phyloP scores from a whole-genome alignment of 2,113 vertebrate genomes.

The Sinocyclocheilus rhinocerous region DNA sequence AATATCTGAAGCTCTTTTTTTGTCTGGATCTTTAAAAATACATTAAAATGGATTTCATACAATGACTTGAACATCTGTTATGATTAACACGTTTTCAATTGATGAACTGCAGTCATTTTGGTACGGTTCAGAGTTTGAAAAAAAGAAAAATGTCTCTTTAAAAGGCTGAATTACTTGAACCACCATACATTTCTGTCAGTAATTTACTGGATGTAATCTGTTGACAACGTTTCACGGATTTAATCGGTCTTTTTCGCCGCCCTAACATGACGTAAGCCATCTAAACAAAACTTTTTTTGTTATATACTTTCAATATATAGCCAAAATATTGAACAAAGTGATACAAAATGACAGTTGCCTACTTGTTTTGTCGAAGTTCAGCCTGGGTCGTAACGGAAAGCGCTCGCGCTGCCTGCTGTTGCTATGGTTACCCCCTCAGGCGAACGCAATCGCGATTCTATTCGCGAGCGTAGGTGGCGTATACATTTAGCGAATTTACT shows the following conservation, averaged over 20 bases:
- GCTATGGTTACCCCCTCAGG: constrained; percentile 10
- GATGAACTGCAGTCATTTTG: background rate
- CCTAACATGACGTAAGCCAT: background rate
- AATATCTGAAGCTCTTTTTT: background rate
- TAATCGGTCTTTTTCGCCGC: background rate
- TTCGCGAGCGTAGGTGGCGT: background rate
- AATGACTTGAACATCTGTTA: background rate
- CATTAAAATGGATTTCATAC: background rate
- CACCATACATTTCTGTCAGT: too few species aligned
- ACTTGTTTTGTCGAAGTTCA: background rate
- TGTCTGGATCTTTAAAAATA: background rate
- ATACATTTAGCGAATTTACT: background rate
- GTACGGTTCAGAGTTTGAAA: background rate
- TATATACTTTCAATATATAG: background rate
- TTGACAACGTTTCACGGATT: background rate
- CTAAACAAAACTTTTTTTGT: background rate
- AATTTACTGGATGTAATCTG: background rate
- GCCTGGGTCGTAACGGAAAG: background rate
- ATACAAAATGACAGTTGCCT: background rate
- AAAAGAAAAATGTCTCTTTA: background rate
- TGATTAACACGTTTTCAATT: background rate
- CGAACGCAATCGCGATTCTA: background rate
- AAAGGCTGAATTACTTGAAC: background rate
- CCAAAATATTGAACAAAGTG: background rate
- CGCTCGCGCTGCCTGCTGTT: background rate